phyloP scores from a whole-genome alignment of 2,888 invertebrate genomes.

The Tipula confusa region DNA sequence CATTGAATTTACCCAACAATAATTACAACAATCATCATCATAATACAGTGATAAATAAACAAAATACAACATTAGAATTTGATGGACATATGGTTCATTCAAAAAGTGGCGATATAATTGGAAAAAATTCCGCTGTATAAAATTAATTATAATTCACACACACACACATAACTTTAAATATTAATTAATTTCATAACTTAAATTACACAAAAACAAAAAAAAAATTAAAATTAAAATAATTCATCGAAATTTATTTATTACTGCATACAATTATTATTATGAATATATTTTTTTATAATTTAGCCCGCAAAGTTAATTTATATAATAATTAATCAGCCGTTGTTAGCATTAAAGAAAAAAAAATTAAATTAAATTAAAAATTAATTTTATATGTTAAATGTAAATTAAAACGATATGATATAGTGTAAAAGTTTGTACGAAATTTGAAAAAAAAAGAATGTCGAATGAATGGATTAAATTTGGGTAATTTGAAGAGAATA shows the following conservation, averaged over 20 bases:
- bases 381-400: background rate
- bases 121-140: conserved; percentile 82
- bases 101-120: conserved; percentile 77
- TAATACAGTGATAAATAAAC: conserved; percentile 55
- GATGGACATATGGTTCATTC: conserved; percentile 78
- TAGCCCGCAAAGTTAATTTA: background rate
- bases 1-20: conserved; percentile 52
- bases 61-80: conserved; percentile 75
- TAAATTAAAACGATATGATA: background rate
- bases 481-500: background rate
- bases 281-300: conserved; percentile 27
- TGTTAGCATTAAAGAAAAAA: background rate
- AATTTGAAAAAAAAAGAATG: background rate
- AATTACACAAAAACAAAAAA: background rate
- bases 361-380: background rate
- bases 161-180: background rate
- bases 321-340: background rate
- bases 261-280: background rate
- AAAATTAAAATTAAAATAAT: background rate
- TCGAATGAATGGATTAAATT: background rate
- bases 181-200: conserved; percentile 21
- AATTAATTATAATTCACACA: background rate
- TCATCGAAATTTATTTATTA: conserved; percentile 26
- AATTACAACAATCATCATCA: conserved; percentile 46
- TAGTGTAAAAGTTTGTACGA: background rate